Evolutionary conservation across 2,113 vertebrate species (phyloP).

Genomic region (Pipra filicauda): DNA sequence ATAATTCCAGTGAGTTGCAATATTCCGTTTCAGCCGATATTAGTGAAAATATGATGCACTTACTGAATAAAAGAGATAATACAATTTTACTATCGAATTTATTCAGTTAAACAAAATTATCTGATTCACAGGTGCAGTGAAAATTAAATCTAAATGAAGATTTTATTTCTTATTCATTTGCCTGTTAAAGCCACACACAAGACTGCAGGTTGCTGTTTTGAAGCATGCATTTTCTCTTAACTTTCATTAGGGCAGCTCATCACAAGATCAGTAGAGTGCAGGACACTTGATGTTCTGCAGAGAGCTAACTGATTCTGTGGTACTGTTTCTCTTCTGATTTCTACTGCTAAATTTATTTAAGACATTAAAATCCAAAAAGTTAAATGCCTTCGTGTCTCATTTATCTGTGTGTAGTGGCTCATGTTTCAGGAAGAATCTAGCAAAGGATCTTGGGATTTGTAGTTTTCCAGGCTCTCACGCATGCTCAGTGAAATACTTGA

Average conservation of each 20-base stretch:
- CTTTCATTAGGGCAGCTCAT: not conserved
- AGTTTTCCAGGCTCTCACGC: too few species aligned
- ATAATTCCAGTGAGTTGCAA: not conserved
- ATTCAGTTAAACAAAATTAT: not conserved
- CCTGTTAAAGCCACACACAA: not conserved
- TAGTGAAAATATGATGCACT: not conserved
- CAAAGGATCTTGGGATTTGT: too few species aligned
- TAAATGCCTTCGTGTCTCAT: not conserved
- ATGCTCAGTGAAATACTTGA: too few species aligned
- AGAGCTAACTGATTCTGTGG: not conserved
- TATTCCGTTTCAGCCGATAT: not conserved
- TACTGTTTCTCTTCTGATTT: not conserved
- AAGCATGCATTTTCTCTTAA: not conserved
- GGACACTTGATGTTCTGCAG: not conserved
- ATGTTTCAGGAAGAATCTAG: too few species aligned
- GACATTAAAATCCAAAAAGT: not conserved
- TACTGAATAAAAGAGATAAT: not conserved
- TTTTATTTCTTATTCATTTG: not conserved
- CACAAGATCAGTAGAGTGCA: not conserved
- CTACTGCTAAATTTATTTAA: not conserved
- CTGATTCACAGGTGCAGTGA: not conserved
- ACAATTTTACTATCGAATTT: not conserved
- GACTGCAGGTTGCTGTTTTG: not conserved
- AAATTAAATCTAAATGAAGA: not conserved
- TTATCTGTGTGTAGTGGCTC: not conserved